Conservation (phyloP, 2,888 invertebrate genomes). For the Eurois occulta region DNA sequence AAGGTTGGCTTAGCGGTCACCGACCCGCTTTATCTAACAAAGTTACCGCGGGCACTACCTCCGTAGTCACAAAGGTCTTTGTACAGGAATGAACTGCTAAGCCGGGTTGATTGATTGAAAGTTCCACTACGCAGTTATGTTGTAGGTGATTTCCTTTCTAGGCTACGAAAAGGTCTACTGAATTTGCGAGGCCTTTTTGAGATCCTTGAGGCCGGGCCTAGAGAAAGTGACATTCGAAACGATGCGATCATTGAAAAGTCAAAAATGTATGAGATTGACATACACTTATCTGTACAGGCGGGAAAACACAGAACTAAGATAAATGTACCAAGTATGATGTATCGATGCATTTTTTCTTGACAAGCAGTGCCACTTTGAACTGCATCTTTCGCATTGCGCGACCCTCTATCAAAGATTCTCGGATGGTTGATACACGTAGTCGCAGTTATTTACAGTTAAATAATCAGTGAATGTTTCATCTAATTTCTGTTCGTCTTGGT, state of each 20-base stretch:
- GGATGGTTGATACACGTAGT: neutral
- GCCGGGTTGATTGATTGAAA: slow-evolving; percentile 34
- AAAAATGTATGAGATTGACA: neutral
- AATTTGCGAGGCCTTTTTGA: neutral
- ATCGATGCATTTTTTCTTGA: too few species aligned
- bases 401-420: neutral
- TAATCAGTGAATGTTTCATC: neutral
- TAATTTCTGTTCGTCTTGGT: neutral
- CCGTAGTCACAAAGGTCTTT: slow-evolving; percentile 34
- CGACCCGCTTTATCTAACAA: slow-evolving; percentile 31
- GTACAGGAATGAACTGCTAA: slow-evolving; percentile 26
- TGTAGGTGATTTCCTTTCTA: neutral
- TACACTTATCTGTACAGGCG: too few species aligned
- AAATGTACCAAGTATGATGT: too few species aligned
- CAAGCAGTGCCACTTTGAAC: too few species aligned
- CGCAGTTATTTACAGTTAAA: neutral
- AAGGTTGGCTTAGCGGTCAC: slow-evolving; percentile 39
- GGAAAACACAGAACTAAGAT: too few species aligned
- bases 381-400: too few species aligned
- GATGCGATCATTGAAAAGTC: neutral
- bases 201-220: neutral
- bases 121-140: neutral
- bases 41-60: slow-evolving; percentile 19
- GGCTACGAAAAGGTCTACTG: neutral
- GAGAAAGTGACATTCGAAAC: neutral